Conservation (phyloP, 2,888 invertebrate species). For the Agelastica alni region DNA sequence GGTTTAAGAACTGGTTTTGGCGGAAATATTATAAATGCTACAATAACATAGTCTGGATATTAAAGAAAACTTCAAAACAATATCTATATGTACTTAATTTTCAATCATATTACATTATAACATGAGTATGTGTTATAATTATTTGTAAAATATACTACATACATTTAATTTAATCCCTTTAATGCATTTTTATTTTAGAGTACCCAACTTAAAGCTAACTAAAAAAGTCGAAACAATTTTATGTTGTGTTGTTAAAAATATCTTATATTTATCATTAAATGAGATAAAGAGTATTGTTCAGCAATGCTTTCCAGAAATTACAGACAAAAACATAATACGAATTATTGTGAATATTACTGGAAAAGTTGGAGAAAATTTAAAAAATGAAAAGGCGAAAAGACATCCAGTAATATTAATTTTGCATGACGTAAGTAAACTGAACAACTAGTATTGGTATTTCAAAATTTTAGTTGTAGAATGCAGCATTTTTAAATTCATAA, state of each 20-base stretch:
- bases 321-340: conserved; percentile 56
- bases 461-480: too few species aligned
- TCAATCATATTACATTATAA: too few species aligned
- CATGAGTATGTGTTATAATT: too few species aligned
- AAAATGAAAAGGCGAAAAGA: conserved; percentile 55
- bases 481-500: too few species aligned
- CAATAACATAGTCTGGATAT: too few species aligned
- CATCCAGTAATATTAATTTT: conserved; percentile 69
- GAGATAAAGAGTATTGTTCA: conserved; percentile 56
- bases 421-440: conserved; percentile 65
- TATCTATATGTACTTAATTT: too few species aligned
- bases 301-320: conserved; percentile 48
- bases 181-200: conserved; percentile 30
- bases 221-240: conserved; percentile 53
- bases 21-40: too few species aligned
- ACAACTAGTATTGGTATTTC: too few species aligned
- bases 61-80: too few species aligned
- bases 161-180: too few species aligned
- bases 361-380: conserved; percentile 55
- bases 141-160: too few species aligned
- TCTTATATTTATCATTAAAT: conserved; percentile 48
- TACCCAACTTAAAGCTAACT: conserved; percentile 33
- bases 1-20: too few species aligned
- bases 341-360: conserved; percentile 55
- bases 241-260: conserved; percentile 55